Evolutionary conservation across 1,140 invertebrate species (phyloP).

Genomic region (Bilobella aurantiaca): DNA sequence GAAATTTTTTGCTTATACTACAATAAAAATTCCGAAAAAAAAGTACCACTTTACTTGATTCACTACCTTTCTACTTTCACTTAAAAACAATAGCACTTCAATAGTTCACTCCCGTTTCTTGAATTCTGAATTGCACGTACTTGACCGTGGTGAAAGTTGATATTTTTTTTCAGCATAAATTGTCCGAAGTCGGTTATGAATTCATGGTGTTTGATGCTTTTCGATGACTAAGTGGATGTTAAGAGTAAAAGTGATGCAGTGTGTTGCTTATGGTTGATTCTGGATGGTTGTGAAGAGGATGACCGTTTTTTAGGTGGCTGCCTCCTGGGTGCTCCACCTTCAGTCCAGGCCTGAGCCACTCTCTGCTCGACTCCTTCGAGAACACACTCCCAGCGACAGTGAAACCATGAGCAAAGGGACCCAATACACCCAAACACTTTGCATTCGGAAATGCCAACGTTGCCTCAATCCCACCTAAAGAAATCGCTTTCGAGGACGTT

Average conservation of each 20-base stretch:
- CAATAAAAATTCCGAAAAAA: no score
- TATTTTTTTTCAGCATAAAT: no score
- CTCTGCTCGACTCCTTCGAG: neutral
- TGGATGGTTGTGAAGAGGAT: neutral
- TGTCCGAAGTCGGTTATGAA: neutral
- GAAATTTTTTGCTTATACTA: neutral
- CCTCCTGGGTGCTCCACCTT: constrained; percentile 3
- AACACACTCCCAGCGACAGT: neutral
- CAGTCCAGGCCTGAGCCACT: neutral
- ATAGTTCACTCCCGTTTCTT: no score
- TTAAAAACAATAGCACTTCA: no score
- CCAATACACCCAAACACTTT: neutral
- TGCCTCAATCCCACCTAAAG: no score
- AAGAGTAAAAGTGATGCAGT: neutral
- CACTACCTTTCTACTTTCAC: neutral
- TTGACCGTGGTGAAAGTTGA: no score
- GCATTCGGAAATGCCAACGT: neutral
- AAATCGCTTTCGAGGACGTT: no score
- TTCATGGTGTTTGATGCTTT: neutral
- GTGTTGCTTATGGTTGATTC: neutral
- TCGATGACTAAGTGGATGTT: neutral
- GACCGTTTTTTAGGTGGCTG: neutral
- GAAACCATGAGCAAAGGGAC: neutral
- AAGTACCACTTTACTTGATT: neutral
- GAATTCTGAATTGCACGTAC: no score